Percentiles rank a stretch among this genome's conserved stretches.
Conservation (phyloP, 1,140 invertebrate species). For the Choristoneura fumiferana region DNA sequence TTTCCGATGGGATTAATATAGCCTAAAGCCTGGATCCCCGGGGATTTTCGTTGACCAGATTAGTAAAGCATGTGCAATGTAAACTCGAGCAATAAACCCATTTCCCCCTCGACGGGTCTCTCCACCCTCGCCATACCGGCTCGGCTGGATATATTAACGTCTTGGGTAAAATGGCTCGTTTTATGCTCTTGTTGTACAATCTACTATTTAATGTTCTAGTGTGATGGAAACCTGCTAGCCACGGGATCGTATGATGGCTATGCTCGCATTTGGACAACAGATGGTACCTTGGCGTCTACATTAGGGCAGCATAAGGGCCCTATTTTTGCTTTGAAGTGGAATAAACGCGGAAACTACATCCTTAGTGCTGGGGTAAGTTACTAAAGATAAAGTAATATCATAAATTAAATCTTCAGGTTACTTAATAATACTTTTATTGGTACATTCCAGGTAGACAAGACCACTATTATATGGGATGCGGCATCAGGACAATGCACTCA, state of each 20-base stretch:
- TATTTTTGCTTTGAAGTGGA: constrained; percentile 99
- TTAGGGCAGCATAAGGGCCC: constrained; percentile 99
- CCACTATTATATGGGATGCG: constrained; percentile 99
- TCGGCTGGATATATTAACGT: too few species aligned
- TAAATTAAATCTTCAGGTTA: not conserved
- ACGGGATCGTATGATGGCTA: constrained; percentile 99
- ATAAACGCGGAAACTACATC: constrained; percentile 98
- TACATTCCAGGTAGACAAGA: constrained; percentile 85
- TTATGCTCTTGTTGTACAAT: too few species aligned
- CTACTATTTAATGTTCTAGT: constrained; percentile 82
- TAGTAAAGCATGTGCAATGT: too few species aligned
- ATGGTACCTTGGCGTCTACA: constrained; percentile 94
- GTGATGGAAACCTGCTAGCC: constrained; percentile 95
- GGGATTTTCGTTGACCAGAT: too few species aligned
- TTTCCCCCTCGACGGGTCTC: too few species aligned
- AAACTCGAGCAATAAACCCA: too few species aligned
- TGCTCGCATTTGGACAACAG: constrained; percentile 98
- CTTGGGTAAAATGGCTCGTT: too few species aligned
- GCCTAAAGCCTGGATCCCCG: too few species aligned
- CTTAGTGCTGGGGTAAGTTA: constrained; percentile 91
- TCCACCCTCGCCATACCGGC: too few species aligned
- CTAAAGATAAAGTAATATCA: not conserved
- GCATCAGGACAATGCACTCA: constrained; percentile 97
- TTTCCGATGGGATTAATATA: too few species aligned
- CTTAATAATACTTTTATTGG: constrained; percentile 10